A percentile compares a stretch with the other conserved stretches of the same genome.
Evolutionary conservation across 2,113 vertebrate species (phyloP).

Genomic region (Dromiciops gliroides): DNA sequence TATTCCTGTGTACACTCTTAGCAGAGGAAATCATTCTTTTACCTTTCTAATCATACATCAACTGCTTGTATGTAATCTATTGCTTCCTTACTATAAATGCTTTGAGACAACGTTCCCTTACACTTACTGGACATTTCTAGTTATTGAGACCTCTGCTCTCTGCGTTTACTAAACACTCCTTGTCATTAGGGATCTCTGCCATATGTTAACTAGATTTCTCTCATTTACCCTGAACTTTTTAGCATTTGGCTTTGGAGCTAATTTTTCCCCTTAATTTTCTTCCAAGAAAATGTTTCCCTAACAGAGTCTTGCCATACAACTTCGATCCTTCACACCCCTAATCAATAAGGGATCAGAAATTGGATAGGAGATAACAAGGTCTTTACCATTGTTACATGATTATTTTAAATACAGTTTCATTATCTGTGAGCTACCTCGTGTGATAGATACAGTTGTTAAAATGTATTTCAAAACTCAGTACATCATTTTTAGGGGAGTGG

Average conservation of each 20-base stretch:
- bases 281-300: conserved; percentile 9
- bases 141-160: background rate
- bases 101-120: background rate
- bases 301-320: background rate
- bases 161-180: too few relatives aligned
- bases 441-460: background rate
- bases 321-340: too few relatives aligned
- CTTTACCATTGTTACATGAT: background rate
- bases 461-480: background rate
- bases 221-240: conserved; percentile 16
- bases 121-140: background rate
- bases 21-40: background rate
- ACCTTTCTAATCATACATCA: background rate
- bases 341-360: too few relatives aligned
- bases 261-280: conserved; percentile 42
- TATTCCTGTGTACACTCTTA: conserved; percentile 8
- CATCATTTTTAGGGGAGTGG: background rate
- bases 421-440: background rate
- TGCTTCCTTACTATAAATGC: background rate
- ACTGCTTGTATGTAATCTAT: background rate
- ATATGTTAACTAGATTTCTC: too few relatives aligned
- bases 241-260: background rate
- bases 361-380: background rate
- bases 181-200: too few relatives aligned
- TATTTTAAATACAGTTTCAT: background rate